Evolutionary conservation across 2,113 vertebrate genomes (phyloP).

Genomic region (Ginglymostoma cirratum): DNA sequence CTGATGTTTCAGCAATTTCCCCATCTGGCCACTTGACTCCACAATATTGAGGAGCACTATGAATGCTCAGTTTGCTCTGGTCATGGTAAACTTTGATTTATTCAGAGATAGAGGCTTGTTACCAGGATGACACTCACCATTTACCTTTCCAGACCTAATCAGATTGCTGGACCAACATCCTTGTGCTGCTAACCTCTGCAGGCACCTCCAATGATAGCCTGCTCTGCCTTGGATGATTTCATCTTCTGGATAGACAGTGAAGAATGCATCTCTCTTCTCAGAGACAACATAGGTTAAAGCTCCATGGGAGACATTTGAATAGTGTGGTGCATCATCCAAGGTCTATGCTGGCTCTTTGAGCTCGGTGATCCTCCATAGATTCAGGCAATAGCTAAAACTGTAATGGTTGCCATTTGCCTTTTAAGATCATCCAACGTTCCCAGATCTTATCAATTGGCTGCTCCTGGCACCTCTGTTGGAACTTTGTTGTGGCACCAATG

Average conservation of each 20-base stretch:
- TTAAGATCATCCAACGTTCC: neutral
- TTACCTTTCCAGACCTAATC: neutral
- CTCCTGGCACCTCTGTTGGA: neutral
- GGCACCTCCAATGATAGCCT: no score
- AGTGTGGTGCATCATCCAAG: no score
- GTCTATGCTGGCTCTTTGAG: no score
- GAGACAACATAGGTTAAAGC: no score
- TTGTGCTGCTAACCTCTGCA: no score
- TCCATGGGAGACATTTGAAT: no score
- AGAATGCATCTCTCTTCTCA: no score
- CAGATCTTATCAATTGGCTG: neutral
- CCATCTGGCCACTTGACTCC: neutral
- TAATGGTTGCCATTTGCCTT: neutral
- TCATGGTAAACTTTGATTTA: neutral
- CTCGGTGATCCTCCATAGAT: no score
- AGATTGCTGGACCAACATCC: neutral
- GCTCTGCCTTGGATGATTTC: no score
- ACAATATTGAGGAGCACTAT: neutral
- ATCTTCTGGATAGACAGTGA: no score
- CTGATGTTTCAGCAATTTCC: neutral
- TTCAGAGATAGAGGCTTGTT: neutral
- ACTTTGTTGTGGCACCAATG: neutral
- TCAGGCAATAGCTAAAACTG: neutral
- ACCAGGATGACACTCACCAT: neutral
- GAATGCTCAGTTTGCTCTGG: no score